Evolutionary conservation across 2,888 invertebrate genomes (phyloP), one percentile per base, ranked within the genome.

Genomic region (Macaria notata): DNA sequence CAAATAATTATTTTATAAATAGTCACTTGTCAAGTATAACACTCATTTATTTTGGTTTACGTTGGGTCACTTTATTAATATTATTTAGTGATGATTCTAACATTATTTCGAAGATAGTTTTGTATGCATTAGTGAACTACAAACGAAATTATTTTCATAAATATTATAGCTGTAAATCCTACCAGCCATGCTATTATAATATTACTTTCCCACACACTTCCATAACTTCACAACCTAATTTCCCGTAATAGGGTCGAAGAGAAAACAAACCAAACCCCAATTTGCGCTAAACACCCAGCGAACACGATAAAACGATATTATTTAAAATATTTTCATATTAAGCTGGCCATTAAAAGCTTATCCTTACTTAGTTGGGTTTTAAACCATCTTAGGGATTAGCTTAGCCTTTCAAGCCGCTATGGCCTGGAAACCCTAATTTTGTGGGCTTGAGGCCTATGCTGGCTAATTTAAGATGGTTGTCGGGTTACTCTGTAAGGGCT

Each of bases 281-380:
- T 53, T 52, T 58, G 38, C 46, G 49, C 29, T 19, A 9, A 31
- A 36, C 43, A 46, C 43, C 19, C 31, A n/a, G 52, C 52, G 45
- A 57, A 49, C 52, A 49, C 38, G 30, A 33, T 36, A 38, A 45
- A 57, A 49, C 46, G 31, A 44, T 49, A 46, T 49, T 41, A 39
- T 33, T 39, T 30, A 9, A 54, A 46, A 50, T 53, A 46, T 54
- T 58, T 58, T 58, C 49, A 46, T 53, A 54, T 58, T 58, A 58
- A 33, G 49, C 9, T 38, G 54, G 46, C 58, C 54, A 50, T 58
- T 58, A 53, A 46, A 36, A 49, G 53, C 49, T 57, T 46, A 46
- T 33, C 45, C 33, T 36, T 31, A 43, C 46, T 53, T 42, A 57
- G 39, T 19, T 5, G n/a, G 41, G 41, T 41, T 41, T 19, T 9